Conservation (phyloP, 1,140 invertebrate genomes). For the Aradophagus sp. region DNA sequence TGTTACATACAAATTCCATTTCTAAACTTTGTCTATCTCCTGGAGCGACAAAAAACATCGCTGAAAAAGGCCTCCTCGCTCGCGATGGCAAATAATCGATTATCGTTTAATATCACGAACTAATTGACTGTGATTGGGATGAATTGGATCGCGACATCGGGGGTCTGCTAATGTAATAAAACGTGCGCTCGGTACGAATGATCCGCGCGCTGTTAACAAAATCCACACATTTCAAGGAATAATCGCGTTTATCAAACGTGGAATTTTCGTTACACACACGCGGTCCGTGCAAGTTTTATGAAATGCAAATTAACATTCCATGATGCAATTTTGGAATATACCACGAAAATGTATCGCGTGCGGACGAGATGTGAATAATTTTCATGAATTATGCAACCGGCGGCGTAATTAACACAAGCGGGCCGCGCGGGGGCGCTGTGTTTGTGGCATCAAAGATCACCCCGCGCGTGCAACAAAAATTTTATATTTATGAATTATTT, state of each 20-base stretch:
- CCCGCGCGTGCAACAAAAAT: slow-evolving; percentile 24
- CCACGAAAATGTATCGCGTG: slow-evolving; percentile 50
- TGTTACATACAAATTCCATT: too few species aligned
- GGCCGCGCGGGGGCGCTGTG: slow-evolving; percentile 45
- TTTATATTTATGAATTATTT: slow-evolving; percentile 27
- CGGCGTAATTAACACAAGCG: slow-evolving; percentile 55
- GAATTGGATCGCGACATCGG: slow-evolving; percentile 26
- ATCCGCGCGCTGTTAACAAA: slow-evolving; percentile 39
- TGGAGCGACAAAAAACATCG: too few species aligned
- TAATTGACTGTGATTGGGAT: slow-evolving; percentile 16
- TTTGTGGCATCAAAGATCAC: slow-evolving; percentile 50
- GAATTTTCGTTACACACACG: slow-evolving; percentile 43
- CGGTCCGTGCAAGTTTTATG: slow-evolving; percentile 42
- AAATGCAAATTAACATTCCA: slow-evolving; percentile 58
- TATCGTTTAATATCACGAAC: slow-evolving; percentile 5
- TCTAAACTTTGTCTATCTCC: too few species aligned
- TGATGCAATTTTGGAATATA: slow-evolving; percentile 55
- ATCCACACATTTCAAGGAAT: slow-evolving; percentile 44
- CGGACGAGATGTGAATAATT: slow-evolving; percentile 56
- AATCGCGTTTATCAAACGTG: slow-evolving; percentile 52
- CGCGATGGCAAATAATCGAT: too few species aligned
- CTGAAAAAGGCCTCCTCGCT: too few species aligned
- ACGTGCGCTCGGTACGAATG: slow-evolving; percentile 24
- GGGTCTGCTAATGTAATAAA: slow-evolving; percentile 27
- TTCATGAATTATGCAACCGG: slow-evolving; percentile 55